A percentile compares a stretch with the other conserved stretches of the same genome.
phyloP scores from a whole-genome alignment of 2,888 invertebrate genomes.

The Mythimna vitellina region DNA sequence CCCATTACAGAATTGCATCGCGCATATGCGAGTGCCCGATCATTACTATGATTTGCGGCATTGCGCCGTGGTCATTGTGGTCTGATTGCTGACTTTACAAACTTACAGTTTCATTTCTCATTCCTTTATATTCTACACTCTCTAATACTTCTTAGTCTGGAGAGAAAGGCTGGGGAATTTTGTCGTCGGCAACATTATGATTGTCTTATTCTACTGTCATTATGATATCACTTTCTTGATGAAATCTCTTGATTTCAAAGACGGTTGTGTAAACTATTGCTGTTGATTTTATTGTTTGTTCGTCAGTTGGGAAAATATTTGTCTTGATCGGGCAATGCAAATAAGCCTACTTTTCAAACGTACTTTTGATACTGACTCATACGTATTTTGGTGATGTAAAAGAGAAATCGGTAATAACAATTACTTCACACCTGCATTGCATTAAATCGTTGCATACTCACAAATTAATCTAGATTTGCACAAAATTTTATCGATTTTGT shows the following conservation, averaged over 20 bases:
- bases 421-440: constrained; percentile 13
- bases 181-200: constrained; percentile 56
- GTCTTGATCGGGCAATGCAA: constrained; percentile 46
- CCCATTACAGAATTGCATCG: constrained; percentile 68
- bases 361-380: constrained; percentile 18
- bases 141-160: constrained; percentile 49
- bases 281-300: constrained; percentile 61
- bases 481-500: constrained; percentile 2
- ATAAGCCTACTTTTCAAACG: constrained; percentile 45
- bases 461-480: constrained; percentile 27
- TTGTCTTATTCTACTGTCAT: constrained; percentile 50
- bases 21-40: constrained; percentile 62
- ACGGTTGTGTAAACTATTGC: constrained; percentile 52
- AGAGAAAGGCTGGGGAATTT: constrained; percentile 65
- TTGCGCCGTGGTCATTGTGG: constrained; percentile 63
- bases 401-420: constrained; percentile 41
- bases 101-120: constrained; percentile 68
- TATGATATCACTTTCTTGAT: constrained; percentile 61
- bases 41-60: constrained; percentile 71
- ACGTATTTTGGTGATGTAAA: constrained; percentile 40
- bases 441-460: constrained; percentile 14
- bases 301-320: constrained; percentile 48
- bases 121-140: constrained; percentile 54
- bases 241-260: constrained; percentile 52
- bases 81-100: constrained; percentile 64